Conservation (phyloP, 2,797 vertebrate genomes). For the Mycteria americana region DNA sequence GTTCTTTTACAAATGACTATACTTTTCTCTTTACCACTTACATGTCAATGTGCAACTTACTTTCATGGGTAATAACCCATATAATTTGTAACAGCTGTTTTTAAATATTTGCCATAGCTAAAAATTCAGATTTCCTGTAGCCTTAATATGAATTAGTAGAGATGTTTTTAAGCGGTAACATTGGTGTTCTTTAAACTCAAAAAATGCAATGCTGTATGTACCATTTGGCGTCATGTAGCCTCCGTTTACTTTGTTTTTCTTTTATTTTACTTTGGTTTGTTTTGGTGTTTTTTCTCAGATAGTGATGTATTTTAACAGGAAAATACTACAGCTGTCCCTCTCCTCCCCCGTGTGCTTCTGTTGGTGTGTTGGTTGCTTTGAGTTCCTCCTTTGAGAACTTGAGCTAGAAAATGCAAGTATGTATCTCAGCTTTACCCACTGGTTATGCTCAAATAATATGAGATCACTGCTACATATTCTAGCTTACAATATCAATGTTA, state of each 20-base stretch:
- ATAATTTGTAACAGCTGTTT: neutral
- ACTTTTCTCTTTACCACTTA: neutral
- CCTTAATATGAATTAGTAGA: neutral
- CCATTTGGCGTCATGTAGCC: neutral
- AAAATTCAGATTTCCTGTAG: neutral
- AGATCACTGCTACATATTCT: neutral
- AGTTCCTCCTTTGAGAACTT: neutral
- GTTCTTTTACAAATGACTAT: neutral
- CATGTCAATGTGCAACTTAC: neutral
- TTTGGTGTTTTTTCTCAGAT: neutral
- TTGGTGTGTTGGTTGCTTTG: neutral
- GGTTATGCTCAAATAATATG: neutral
- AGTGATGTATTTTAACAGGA: slow-evolving; percentile 13
- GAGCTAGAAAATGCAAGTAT: neutral
- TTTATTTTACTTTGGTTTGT: neutral
- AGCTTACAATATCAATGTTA: neutral
- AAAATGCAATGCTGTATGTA: neutral
- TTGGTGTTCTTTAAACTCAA: neutral
- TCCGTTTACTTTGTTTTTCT: slow-evolving; percentile 4
- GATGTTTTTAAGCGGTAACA: neutral
- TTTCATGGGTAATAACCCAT: neutral
- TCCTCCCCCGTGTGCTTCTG: neutral
- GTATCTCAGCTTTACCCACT: neutral
- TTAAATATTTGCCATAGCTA: neutral
- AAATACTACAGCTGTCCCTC: slow-evolving; percentile 28